Evolutionary conservation across 2,113 vertebrate species (phyloP).

Genomic region (Ranitomeya variabilis): DNA sequence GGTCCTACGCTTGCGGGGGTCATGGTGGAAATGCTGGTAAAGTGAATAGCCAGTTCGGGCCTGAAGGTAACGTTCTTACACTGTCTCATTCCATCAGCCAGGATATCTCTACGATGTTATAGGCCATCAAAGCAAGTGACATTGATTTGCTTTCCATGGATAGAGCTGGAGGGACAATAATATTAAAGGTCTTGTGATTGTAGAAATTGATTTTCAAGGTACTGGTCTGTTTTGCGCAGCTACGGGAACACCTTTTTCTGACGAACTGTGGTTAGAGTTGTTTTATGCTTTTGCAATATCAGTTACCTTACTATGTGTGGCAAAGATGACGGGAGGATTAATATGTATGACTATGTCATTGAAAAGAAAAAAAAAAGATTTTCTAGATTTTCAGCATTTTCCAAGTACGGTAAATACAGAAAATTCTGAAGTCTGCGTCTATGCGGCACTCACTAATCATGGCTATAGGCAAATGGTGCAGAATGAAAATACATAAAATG

Average conservation of each 20-base stretch:
- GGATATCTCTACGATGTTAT: neutral
- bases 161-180: constrained; percentile 3
- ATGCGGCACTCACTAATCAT: neutral
- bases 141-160: constrained; percentile 20
- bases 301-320: neutral
- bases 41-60: constrained; percentile 20
- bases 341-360: neutral
- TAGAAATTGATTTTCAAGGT: neutral
- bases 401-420: too few relatives aligned
- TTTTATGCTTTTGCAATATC: neutral
- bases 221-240: neutral
- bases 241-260: neutral
- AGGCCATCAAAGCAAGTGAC: neutral
- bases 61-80: constrained; percentile 20
- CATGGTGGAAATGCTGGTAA: constrained; percentile 27
- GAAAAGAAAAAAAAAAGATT: too few relatives aligned
- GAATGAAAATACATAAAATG: neutral
- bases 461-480: neutral
- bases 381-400: too few relatives aligned
- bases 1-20: neutral
- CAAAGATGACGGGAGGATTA: neutral
- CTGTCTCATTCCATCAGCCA: constrained; percentile 22
- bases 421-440: neutral
- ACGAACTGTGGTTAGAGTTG: neutral
- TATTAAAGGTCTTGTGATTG: neutral